Base-by-base conservation (phyloP, 2,888 invertebrate species). In the Drosophila algonquin region DNA sequence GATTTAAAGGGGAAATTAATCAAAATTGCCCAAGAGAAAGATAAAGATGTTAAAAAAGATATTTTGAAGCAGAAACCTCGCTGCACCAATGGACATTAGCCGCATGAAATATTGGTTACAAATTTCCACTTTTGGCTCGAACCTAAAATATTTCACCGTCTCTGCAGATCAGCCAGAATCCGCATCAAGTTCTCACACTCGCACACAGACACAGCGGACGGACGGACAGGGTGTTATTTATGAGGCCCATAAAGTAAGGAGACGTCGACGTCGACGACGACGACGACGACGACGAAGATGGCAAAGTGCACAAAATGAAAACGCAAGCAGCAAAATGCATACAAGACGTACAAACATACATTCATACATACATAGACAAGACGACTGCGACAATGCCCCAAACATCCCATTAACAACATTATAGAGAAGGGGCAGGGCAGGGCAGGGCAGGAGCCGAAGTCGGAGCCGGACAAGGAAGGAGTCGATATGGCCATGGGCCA, bases 171-270 rank as follows among this genome's bases (percentile, higher is more conserved):
- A 51, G 51, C 67, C 10, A 21, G 47, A 16, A 47, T 47, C 18
- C 47, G 57, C 69, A 35, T 56, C 27, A 51, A 56, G 65, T 68
- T 68, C 69, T 48, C 70, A 68, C 70, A 68, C 60, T 61, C 61
- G 10, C 58, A 6, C 30, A 32, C 35, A 56, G 30, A 53, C 53
- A 62, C 70, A 61, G 63, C 61, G 73, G n/a, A 40, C 40, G 73
- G n/a, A 40, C 40, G 30, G 30, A 75, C 58, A 75, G 79, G 87
- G 79, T 86, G 90, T 83, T 85, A 90, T 89, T 89, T 90, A 90
- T 87, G 89, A 76, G 80, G 77, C 61, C 73, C 80, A 89, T 89
- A 89, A 89, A 90, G 77, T 75, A 48, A 40, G 45, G 44, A 47
- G 21, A 52, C n/a, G 45, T n/a, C 24, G 54, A 57, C 35, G 21